Evolutionary conservation across 2,113 vertebrate species (phyloP), one percentile per base, ranked within the genome.

Genomic region (Oncorhynchus masou): DNA sequence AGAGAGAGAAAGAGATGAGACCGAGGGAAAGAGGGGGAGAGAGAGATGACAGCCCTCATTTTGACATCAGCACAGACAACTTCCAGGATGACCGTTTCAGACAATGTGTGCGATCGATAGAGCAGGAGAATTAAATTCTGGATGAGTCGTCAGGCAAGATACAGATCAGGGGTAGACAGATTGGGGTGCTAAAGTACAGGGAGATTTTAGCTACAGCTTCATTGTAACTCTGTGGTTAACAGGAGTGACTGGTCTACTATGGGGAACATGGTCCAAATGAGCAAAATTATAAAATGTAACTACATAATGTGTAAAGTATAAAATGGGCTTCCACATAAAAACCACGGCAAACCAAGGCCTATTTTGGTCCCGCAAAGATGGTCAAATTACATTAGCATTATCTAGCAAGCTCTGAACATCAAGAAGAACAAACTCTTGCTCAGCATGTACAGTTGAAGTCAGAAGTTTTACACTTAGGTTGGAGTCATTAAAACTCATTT

Each of bases 181-280:
- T 86, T 65, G 71, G 39, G 80, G 74, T 86, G 77, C 76, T 88
- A 88, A 27, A 86, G 75, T 90, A 78, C 39, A 39, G 39, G 39
- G 39, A 39, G 79, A 83, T 87, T 79, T 80, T 59, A 77, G 71
- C 78, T 84, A 68, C 86, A 83, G 87, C 86, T 83, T 83, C 73
- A 77, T 81, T 90, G 90, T 83, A 83, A 79, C 68, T 77, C 57
- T 87, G 72, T 85, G 82, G 88, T 91, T 92, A 90, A 88, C 90
- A 66, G 79, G 76, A 84, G 82, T 57, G 84, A 85, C 88, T 88
- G 86, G 81, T 80, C 75, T 83, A 81, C 84, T 86, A 69, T 78
- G 72, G 64, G 68, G 84, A 84, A 79, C 88, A 83, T 16, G 15
- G 15, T 4, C 60, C 15, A 64, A 48, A 74, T 51, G 3, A 25